These are phyloP conservation scores for Oegoconia quadripuncta DNA, from an alignment of 2,888 invertebrate genomes.

Conservation along the genomic window DNA sequence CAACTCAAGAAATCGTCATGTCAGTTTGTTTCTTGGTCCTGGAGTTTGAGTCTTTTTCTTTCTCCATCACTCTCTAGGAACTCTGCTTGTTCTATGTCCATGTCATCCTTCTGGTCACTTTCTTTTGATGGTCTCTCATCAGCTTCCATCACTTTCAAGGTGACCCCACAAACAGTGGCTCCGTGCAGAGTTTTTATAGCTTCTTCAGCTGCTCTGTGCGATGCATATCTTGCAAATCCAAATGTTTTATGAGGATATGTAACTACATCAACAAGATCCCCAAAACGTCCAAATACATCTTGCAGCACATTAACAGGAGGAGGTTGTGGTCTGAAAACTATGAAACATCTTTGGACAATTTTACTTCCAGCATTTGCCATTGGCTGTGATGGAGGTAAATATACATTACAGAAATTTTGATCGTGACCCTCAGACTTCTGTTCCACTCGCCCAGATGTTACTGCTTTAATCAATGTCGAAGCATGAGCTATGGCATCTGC, in stretches of 20 bases:
- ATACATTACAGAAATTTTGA: constrained; percentile 78
- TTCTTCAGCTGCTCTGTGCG: constrained; percentile 85
- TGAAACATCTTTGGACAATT: constrained; percentile 83
- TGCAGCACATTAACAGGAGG: constrained; percentile 87
- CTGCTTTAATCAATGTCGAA: constrained; percentile 85
- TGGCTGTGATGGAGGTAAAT: constrained; percentile 85
- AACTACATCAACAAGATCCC: constrained; percentile 93
- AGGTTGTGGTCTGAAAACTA: constrained; percentile 82
- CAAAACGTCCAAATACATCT: constrained; percentile 94
- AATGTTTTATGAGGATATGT: constrained; percentile 93
- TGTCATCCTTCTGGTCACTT: constrained; percentile 29
- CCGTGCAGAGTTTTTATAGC: constrained; percentile 88
- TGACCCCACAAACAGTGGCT: constrained; percentile 88
- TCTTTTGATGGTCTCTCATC: constrained; percentile 81
- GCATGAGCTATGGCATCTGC: constrained; percentile 90
- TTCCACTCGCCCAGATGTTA: constrained; percentile 47
- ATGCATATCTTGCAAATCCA: constrained; percentile 94
- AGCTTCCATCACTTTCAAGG: constrained; percentile 93
- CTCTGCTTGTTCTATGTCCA: constrained; percentile 31
- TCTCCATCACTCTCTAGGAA: constrained; percentile 39
- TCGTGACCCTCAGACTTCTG: constrained; percentile 28
- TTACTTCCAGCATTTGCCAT: constrained; percentile 79
- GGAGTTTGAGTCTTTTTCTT: constrained; percentile 48
- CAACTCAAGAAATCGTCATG: not conserved
- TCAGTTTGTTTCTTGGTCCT: constrained; percentile 24